A percentile compares a stretch with the other conserved stretches of the same genome.
Conservation (phyloP, 1,140 invertebrate species). For the Nomia melanderi region DNA sequence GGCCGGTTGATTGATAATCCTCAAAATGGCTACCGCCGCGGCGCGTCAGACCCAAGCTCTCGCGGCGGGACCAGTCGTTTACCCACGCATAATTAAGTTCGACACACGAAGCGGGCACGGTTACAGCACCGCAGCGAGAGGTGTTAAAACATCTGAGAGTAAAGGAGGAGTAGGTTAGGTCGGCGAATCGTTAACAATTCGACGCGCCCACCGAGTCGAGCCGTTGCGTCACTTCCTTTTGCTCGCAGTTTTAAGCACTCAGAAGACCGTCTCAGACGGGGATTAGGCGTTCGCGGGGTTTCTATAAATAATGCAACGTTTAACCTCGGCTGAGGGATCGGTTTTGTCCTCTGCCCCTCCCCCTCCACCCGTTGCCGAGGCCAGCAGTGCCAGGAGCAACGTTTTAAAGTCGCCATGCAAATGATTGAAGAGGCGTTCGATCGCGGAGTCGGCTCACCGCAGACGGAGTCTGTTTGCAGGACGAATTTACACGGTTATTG, state of each 20-base stretch:
- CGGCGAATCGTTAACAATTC: conserved; percentile 56
- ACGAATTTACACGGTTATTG: neutral
- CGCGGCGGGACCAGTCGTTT: neutral
- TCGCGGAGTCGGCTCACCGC: neutral
- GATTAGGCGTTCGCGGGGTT: conserved; percentile 65
- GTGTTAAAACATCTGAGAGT: conserved; percentile 24
- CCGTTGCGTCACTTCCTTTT: conserved; percentile 55
- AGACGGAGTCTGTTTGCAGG: neutral
- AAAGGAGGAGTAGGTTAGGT: conserved; percentile 4
- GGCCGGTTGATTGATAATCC: neutral
- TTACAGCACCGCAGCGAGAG: conserved; percentile 1
- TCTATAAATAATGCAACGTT: conserved; percentile 68
- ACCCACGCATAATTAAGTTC: conserved; percentile 23
- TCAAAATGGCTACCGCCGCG: neutral
- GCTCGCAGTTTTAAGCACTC: conserved; percentile 61
- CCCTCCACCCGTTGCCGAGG: neutral
- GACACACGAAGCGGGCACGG: neutral
- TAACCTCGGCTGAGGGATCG: conserved; percentile 40
- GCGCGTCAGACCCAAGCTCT: conserved; percentile 5
- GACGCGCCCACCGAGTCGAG: conserved; percentile 47
- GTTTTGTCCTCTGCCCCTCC: conserved; percentile 23
- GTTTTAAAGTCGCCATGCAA: conserved; percentile 48
- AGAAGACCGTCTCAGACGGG: conserved; percentile 65
- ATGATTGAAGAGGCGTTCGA: conserved; percentile 21
- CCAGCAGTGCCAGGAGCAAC: neutral